A percentile compares a stretch with the other conserved stretches of the same genome.
These are phyloP conservation scores for Chamaetylas fuelleborni DNA, from an alignment of 2,113 vertebrate genomes.

Conservation along the genomic window DNA sequence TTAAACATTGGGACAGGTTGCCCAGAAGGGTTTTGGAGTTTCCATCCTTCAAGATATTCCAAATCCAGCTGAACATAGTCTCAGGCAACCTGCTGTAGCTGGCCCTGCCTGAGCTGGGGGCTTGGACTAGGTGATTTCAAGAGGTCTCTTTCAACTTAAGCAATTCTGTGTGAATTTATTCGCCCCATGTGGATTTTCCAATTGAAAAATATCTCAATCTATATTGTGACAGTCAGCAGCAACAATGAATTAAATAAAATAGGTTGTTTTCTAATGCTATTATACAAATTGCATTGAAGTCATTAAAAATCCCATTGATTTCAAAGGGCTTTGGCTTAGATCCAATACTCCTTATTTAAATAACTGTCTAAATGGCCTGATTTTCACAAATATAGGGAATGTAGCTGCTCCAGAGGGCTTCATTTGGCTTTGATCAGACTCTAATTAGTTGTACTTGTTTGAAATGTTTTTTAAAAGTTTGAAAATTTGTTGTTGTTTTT, in stretches of 20 bases:
- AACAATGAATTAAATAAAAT: not conserved
- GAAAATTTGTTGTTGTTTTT: not conserved
- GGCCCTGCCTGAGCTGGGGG: not conserved
- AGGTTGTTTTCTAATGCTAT: not conserved
- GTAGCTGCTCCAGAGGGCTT: constrained; percentile 38
- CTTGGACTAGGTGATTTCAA: not conserved
- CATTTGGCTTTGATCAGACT: constrained; percentile 42
- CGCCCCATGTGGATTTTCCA: not conserved
- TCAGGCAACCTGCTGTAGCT: not conserved
- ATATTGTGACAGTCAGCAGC: not conserved
- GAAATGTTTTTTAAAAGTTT: constrained; percentile 28
- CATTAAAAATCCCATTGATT: constrained; percentile 41
- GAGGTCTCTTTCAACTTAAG: not conserved
- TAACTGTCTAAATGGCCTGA: constrained; percentile 20
- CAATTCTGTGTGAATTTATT: not conserved
- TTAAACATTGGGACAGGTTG: not conserved
- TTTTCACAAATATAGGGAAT: constrained; percentile 30
- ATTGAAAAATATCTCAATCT: not conserved
- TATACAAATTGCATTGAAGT: not conserved
- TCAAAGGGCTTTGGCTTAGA: constrained; percentile 24
- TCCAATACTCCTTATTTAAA: constrained; percentile 25
- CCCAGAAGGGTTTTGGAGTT: not conserved
- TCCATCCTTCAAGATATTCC: not conserved
- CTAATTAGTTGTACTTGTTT: constrained; percentile 44
- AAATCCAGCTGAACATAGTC: fast-evolving